A percentile compares a stretch with the other conserved stretches of the same genome.
Evolutionary conservation across 2,113 vertebrate species (phyloP).

Genomic region (Microcebus lehilahytsara): DNA sequence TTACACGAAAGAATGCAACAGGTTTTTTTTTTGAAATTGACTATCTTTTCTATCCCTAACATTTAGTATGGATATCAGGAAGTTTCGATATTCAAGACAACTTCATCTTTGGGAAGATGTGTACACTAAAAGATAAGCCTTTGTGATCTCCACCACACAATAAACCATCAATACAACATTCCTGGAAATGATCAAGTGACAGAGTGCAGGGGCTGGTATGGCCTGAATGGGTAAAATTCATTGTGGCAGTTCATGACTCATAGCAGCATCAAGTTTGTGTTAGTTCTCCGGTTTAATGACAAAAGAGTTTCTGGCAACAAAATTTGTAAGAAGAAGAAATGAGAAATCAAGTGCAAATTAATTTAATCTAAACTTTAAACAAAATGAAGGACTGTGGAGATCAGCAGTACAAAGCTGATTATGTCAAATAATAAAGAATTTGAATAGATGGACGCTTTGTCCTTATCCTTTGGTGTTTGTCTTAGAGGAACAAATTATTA

Average conservation of each 20-base stretch:
- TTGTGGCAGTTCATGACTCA: neutral
- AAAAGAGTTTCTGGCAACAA: neutral
- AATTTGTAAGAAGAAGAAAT: neutral
- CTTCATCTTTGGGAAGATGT: neutral
- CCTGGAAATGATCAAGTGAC: rapidly evolving
- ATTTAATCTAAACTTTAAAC: constrained; percentile 43
- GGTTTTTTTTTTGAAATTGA: neutral
- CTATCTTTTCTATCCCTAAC: neutral
- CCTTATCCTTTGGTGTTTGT: neutral
- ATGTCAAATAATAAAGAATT: neutral
- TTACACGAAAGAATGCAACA: neutral
- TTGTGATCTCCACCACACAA: neutral
- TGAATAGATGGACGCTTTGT: neutral
- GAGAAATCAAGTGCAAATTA: neutral
- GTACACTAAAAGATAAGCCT: neutral
- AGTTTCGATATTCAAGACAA: neutral
- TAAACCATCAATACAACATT: neutral
- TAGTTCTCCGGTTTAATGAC: neutral
- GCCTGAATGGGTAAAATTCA: neutral
- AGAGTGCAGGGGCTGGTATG: neutral
- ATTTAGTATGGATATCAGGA: neutral
- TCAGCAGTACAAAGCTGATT: neutral
- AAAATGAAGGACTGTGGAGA: neutral
- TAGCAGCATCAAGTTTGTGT: neutral
- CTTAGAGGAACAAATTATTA: neutral